Evolutionary conservation across 2,113 vertebrate species (phyloP), one percentile per base, ranked within the genome.

Genomic region (Phocoena sinus): DNA sequence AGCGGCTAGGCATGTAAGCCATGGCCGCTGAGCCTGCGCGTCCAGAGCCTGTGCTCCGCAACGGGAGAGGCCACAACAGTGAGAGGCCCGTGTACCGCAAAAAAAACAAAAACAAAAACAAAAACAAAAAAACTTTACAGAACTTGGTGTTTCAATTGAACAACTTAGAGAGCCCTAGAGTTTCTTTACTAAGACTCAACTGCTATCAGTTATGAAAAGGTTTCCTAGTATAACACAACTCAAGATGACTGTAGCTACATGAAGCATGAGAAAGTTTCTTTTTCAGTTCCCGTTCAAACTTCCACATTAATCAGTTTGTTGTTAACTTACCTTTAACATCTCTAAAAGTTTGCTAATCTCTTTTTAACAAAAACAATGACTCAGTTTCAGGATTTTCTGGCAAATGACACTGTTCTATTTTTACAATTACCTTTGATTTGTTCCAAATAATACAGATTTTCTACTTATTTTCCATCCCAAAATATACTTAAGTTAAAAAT

Each of bases 381-480:
- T 82, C 28, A 38, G 28, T 84, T 89, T 95, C 50, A 92, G 86
- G 50, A 77, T 74, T 38, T 91, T 85, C 56, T 91, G 76, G 68
- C 36, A 83, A 77, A 87, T 7, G 67, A 65, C 3, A 80, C 8
- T 38, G 12, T 73, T 74, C 15, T 62, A 53, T 93, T 76, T 80
- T 87, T 86, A 88, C 12, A 88, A 74, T 89, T 85, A 88, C 26
- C 47, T 92, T 96, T 74, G 53, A 89, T 44, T 95, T 85, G n/a
- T 70, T 41, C 10, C 28, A 94, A 93, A 63, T 68, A 83, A 92
- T 88, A 95, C 9, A 17, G 25, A 68, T 87, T 95, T 89, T 63
- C 36, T n/a, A 90, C 47, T 89, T 77, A 92, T 23, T 67, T 90
- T 60, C 41, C 11, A 81, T 7, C 14, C 28, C 62, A 11, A 95